Conservation (phyloP, 2,113 vertebrate species). For the Raja brachyura region DNA sequence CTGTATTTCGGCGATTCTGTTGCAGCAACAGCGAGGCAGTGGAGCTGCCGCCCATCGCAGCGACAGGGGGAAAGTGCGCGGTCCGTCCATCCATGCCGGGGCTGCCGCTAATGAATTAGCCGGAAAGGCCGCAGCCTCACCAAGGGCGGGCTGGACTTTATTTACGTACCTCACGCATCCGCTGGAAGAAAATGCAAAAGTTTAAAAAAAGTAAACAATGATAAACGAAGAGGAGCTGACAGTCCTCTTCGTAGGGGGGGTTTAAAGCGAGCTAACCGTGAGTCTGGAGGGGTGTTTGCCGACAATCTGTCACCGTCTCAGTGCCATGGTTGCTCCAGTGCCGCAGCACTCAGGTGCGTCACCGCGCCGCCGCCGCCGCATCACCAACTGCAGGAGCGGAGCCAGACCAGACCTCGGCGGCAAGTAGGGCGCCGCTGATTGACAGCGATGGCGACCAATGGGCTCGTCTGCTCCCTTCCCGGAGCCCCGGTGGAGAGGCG, state of each 20-base stretch:
- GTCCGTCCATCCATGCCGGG: neutral
- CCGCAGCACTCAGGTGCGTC: neutral
- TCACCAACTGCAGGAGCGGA: neutral
- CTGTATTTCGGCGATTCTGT: neutral
- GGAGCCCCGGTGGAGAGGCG: neutral
- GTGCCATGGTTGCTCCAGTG: neutral
- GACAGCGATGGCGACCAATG: neutral
- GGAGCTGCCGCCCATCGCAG: neutral
- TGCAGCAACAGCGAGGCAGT: neutral
- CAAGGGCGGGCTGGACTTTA: neutral
- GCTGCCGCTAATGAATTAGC: neutral
- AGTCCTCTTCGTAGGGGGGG: neutral
- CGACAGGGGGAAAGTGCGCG: neutral
- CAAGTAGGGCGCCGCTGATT: neutral
- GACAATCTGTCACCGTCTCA: constrained; percentile 3
- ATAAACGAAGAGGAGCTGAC: neutral
- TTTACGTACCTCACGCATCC: constrained; percentile 12
- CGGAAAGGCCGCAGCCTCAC: neutral
- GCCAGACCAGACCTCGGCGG: neutral
- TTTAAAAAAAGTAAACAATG: neutral
- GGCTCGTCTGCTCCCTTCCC: neutral
- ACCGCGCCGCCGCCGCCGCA: neutral
- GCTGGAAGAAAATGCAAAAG: neutral
- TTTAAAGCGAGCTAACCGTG: neutral
- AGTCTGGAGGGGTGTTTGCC: neutral